These are phyloP conservation scores for Odontophorus gujanensis DNA, from an alignment of 2,113 vertebrate species.

Conservation along the genomic window DNA sequence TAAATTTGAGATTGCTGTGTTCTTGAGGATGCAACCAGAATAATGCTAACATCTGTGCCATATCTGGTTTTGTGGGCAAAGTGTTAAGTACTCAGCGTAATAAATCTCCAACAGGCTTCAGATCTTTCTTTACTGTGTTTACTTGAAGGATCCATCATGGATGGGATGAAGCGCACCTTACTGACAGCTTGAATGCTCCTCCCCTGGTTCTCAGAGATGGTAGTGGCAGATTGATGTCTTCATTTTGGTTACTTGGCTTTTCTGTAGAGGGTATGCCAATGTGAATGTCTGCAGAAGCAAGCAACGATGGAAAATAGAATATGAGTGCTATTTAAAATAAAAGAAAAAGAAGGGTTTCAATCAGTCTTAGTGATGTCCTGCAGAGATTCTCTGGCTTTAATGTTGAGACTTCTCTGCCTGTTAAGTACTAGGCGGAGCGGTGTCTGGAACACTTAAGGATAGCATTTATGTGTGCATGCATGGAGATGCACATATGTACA, in stretches of 20 bases:
- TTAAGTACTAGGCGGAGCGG: neutral
- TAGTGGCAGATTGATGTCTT: neutral
- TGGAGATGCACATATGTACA: too few relatives aligned
- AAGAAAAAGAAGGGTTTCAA: neutral
- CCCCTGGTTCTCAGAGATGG: neutral
- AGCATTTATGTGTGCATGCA: neutral
- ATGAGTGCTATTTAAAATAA: too few relatives aligned
- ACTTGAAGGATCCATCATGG: neutral
- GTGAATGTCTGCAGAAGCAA: accelerated
- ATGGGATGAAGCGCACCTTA: neutral
- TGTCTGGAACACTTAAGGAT: accelerated
- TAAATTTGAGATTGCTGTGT: neutral
- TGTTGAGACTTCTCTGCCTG: neutral
- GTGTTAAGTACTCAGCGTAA: neutral
- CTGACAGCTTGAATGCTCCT: neutral
- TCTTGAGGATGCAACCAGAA: neutral
- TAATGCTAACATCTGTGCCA: neutral
- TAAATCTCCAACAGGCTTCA: neutral
- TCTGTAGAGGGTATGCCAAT: neutral
- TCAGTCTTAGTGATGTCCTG: neutral
- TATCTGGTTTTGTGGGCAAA: accelerated
- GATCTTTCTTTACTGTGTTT: neutral
- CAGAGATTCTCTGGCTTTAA: neutral
- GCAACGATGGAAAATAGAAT: neutral
- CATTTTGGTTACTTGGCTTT: neutral